These are phyloP conservation scores for Arrhamphus sclerolepis DNA, from an alignment of 2,797 vertebrate genomes.

Conservation along the genomic window DNA sequence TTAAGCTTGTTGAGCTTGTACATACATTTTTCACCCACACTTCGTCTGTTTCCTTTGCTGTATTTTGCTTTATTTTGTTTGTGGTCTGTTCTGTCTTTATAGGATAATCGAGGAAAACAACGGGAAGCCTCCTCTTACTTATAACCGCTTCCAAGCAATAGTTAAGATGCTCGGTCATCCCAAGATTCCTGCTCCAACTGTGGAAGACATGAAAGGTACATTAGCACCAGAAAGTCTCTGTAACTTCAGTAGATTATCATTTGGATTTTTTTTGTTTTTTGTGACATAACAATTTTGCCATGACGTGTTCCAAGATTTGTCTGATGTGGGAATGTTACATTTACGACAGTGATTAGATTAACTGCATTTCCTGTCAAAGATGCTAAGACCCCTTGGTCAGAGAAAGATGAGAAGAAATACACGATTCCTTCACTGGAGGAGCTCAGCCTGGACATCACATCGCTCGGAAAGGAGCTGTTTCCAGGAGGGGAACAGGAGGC, in stretches of 20 bases:
- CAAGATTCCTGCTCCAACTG: constrained; percentile 58
- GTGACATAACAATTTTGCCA: no score
- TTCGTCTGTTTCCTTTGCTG: neutral
- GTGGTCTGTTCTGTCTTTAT: constrained; percentile 5
- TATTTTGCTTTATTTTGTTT: neutral
- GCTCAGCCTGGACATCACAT: constrained; percentile 57
- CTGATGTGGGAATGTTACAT: neutral
- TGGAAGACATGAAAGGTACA: constrained; percentile 73
- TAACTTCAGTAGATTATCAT: neutral
- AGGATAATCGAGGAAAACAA: constrained; percentile 81
- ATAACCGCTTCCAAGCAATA: constrained; percentile 72
- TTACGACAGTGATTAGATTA: neutral
- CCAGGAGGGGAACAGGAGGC: constrained; percentile 80
- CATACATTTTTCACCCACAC: neutral
- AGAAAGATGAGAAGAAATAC: constrained; percentile 53
- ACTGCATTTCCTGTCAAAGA: constrained; percentile 48
- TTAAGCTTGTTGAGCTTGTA: neutral
- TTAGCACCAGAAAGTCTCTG: no score
- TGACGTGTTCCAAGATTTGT: neutral
- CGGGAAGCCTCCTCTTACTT: constrained; percentile 79
- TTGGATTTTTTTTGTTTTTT: neutral
- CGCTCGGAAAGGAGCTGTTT: constrained; percentile 64
- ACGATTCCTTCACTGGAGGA: constrained; percentile 71
- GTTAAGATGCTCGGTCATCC: constrained; percentile 66
- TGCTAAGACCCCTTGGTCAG: constrained; percentile 52